phyloP scores from a whole-genome alignment of 1,140 invertebrate genomes.

The Contarinia nasturtii region DNA sequence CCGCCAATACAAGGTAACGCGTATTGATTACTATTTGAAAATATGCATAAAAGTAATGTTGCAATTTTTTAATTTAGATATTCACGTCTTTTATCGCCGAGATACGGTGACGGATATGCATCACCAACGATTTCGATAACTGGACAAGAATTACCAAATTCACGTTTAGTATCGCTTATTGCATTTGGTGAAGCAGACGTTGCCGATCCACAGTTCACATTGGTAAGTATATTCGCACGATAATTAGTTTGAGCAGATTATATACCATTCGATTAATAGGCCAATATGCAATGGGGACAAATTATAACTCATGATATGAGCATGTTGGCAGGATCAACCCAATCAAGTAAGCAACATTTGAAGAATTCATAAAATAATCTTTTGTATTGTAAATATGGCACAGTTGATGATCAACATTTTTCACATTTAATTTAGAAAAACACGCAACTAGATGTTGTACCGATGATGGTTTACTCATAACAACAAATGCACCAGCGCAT shows the following conservation, averaged over 20 bases:
- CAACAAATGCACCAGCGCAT: constrained; percentile 24
- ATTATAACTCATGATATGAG: constrained; percentile 77
- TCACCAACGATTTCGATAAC: constrained; percentile 35
- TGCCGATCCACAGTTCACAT: constrained; percentile 46
- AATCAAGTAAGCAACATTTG: constrained; percentile 51
- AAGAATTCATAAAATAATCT: no score
- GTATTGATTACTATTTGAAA: no score
- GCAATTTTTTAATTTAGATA: constrained; percentile 27
- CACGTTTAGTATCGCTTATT: constrained; percentile 45
- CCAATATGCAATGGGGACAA: constrained; percentile 76
- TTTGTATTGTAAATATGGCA: no score
- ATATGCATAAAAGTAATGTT: background rate
- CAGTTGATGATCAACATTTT: no score
- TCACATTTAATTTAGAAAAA: constrained; percentile 33
- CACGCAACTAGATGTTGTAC: constrained; percentile 50
- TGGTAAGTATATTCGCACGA: no score
- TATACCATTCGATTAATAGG: no score
- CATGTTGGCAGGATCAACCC: constrained; percentile 46
- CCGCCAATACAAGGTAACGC: constrained; percentile 40
- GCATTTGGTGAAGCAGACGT: constrained; percentile 45
- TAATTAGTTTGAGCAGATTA: no score
- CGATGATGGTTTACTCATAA: constrained; percentile 35
- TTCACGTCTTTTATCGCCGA: constrained; percentile 54
- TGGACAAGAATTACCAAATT: constrained; percentile 42
- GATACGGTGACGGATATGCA: constrained; percentile 60